Evolutionary conservation across 1,140 invertebrate species (phyloP).

Genomic region (Aradophagus sp.): DNA sequence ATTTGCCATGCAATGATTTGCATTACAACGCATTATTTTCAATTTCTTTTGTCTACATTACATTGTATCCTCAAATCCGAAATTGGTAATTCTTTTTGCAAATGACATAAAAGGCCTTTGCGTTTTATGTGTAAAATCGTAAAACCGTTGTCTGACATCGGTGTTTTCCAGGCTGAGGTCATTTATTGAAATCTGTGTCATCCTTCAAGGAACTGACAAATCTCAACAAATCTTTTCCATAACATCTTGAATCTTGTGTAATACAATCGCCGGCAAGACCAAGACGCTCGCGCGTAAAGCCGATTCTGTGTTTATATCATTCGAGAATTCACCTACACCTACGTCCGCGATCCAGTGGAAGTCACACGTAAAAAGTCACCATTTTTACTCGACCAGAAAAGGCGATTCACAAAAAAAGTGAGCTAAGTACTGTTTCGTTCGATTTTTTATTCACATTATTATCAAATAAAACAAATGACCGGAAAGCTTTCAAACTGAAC

Average conservation of each 20-base stretch:
- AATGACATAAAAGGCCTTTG: no score
- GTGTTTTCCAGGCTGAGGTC: conserved; percentile 31
- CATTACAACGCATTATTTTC: no score
- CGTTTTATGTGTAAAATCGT: no score
- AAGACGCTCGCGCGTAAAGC: conserved; percentile 24
- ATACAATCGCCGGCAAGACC: conserved; percentile 36
- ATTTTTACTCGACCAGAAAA: conserved; percentile 2
- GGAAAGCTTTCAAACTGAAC: no score
- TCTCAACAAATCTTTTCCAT: conserved; percentile 47
- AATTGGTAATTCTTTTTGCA: no score
- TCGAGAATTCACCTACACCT: conserved; percentile 48
- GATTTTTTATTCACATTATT: no score
- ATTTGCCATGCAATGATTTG: no score
- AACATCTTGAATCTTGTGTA: conserved; percentile 41
- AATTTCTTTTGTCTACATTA: no score
- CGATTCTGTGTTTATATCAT: conserved; percentile 38
- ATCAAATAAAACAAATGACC: no score
- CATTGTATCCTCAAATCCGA: no score
- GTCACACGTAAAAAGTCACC: conserved; percentile 10
- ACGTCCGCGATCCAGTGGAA: conserved; percentile 27
- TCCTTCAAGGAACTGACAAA: conserved; percentile 40
- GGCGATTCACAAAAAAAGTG: not conserved
- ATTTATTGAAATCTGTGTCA: conserved; percentile 38
- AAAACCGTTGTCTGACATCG: no score
- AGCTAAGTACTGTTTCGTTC: not conserved